Evolutionary conservation across 2,797 vertebrate species (phyloP).

Genomic region (Ammospiza maritima): DNA sequence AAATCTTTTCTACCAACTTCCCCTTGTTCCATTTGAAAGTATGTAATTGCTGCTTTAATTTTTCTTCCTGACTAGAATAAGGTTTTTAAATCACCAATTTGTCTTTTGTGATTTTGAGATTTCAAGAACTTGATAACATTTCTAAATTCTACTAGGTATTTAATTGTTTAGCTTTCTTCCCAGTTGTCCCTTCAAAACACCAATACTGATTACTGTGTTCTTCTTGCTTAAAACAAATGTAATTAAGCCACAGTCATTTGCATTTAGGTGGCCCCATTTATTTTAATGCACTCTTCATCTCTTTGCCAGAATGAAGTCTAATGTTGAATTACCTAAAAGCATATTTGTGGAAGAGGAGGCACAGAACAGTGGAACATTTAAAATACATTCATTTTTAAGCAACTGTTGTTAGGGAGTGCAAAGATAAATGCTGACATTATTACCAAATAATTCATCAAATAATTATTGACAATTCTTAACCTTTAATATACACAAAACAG

Average conservation of each 20-base stretch:
- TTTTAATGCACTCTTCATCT: neutral
- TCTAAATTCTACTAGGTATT: neutral
- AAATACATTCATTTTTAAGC: neutral
- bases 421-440: neutral
- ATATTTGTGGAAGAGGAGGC: neutral
- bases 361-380: neutral
- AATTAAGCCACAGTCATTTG: neutral
- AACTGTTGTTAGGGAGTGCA: neutral
- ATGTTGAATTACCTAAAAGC: neutral
- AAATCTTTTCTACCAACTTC: slow-evolving; percentile 62
- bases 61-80: slow-evolving; percentile 50
- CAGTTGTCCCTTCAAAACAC: neutral
- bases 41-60: slow-evolving; percentile 62
- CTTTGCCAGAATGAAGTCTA: neutral
- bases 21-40: slow-evolving; percentile 67
- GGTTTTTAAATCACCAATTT: slow-evolving; percentile 32
- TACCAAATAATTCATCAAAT: neutral
- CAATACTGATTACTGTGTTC: neutral
- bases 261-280: neutral
- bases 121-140: neutral
- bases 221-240: neutral
- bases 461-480: neutral
- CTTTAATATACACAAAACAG: neutral
- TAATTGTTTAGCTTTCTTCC: neutral
- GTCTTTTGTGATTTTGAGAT: slow-evolving; percentile 21